Conservation (phyloP, 1,140 invertebrate species). For the Ephestia elutella region DNA sequence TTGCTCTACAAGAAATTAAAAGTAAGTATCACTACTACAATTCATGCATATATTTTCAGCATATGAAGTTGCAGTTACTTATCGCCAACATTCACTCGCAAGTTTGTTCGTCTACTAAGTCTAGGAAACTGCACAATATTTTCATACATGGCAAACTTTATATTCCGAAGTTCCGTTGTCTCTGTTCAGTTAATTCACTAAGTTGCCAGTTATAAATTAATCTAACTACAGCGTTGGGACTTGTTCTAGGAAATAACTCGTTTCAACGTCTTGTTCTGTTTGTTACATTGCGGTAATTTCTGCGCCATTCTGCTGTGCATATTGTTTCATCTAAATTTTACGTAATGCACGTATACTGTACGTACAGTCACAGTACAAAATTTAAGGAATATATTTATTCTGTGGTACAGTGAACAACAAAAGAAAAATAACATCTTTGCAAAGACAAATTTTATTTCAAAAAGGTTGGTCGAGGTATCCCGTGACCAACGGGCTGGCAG, state of each 20-base stretch:
- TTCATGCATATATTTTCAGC: not conserved
- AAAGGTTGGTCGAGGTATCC: too few relatives aligned
- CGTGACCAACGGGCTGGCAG: too few relatives aligned
- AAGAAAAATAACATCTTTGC: too few relatives aligned
- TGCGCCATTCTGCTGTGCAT: not conserved
- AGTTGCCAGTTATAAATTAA: conserved; percentile 13
- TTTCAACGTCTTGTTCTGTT: conserved; percentile 3
- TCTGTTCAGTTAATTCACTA: conserved; percentile 11
- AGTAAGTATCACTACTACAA: too few relatives aligned
- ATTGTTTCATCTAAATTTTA: not conserved
- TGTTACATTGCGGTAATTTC: not conserved
- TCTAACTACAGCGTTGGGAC: conserved; percentile 8
- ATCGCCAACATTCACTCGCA: conserved; percentile 16
- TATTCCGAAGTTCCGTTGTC: conserved; percentile 18
- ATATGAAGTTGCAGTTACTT: not conserved
- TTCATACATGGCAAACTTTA: conserved; percentile 24
- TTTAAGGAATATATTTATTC: too few relatives aligned
- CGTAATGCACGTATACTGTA: not conserved
- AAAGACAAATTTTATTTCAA: too few relatives aligned
- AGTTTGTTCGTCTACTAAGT: conserved; percentile 22
- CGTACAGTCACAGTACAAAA: not conserved
- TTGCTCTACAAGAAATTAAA: too few relatives aligned
- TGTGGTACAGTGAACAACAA: too few relatives aligned
- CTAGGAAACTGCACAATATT: conserved; percentile 21
- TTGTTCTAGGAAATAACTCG: conserved; percentile 7